Evolutionary conservation across 2,888 invertebrate species (phyloP).

Genomic region (Notodonta ziczac): DNA sequence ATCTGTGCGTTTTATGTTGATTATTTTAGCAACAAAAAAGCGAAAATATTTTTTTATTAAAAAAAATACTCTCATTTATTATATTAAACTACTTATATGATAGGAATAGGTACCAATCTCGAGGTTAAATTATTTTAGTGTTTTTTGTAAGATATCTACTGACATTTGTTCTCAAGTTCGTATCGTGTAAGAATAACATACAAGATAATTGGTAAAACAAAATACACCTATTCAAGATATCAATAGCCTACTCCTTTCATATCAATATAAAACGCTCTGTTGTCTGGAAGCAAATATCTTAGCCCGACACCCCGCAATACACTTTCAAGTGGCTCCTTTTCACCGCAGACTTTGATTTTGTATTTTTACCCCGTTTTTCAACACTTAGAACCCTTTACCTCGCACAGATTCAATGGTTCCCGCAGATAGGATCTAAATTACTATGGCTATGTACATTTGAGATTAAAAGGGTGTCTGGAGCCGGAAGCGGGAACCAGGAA

Average conservation of each 20-base stretch:
- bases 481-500: constrained; percentile 53
- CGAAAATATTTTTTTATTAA: too few species aligned
- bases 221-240: not conserved
- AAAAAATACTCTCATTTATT: too few species aligned
- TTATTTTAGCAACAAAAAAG: not conserved
- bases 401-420: constrained; percentile 69
- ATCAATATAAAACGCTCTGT: constrained; percentile 11
- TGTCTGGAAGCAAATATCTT: constrained; percentile 25
- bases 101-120: too few species aligned
- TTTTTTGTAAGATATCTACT: too few species aligned
- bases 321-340: constrained; percentile 50
- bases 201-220: too few species aligned
- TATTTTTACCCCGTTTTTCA: constrained; percentile 61
- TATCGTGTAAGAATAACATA: not conserved
- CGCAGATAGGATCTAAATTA: constrained; percentile 79
- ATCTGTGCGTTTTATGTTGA: not conserved
- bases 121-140: too few species aligned
- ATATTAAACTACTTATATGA: too few species aligned
- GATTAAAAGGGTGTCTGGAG: constrained; percentile 80
- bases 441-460: constrained; percentile 74
- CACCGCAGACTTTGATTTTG: constrained; percentile 56
- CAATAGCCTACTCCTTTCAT: not conserved
- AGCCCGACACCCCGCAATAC: constrained; percentile 34
- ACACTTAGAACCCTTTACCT: constrained; percentile 65
- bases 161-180: not conserved